phyloP scores from a whole-genome alignment of 2,888 invertebrate genomes.

The Linnaemya vulpina region DNA sequence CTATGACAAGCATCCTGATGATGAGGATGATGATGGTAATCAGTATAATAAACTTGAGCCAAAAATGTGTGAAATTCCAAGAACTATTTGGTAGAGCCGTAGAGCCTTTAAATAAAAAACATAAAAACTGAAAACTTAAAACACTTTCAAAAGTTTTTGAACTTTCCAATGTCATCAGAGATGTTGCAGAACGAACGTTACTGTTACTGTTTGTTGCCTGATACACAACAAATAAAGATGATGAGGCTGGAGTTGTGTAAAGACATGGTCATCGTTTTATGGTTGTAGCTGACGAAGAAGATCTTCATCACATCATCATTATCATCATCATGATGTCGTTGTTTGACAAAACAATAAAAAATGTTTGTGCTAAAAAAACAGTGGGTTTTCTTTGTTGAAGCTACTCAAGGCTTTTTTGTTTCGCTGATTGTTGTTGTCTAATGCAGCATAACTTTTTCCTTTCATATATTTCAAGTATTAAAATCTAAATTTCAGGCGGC shows the following conservation, averaged over 20 bases:
- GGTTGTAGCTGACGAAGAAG: conserved; percentile 1
- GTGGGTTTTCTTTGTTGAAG: conserved; percentile 34
- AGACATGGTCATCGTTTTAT: conserved; percentile 11
- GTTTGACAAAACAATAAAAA: conserved; percentile 10
- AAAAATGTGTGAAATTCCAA: conserved; percentile 70
- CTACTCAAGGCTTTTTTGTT: conserved; percentile 33
- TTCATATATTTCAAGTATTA: not conserved
- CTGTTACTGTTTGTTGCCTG: conserved; percentile 12
- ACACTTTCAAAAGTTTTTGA: conserved; percentile 56
- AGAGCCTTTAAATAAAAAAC: conserved; percentile 15
- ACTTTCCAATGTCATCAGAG: conserved; percentile 68
- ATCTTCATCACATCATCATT: not conserved
- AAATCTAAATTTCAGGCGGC: conserved; percentile 1
- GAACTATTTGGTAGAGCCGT: conserved; percentile 43
- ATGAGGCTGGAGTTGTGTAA: conserved; percentile 23
- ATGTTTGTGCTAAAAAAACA: too few species aligned
- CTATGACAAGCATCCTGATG: not conserved
- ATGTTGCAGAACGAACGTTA: not conserved
- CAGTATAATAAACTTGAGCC: conserved; percentile 57
- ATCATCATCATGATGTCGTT: not conserved
- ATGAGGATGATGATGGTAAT: conserved; percentile 24
- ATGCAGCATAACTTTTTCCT: conserved; percentile 17
- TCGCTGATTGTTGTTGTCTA: conserved; percentile 11
- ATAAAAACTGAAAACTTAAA: conserved; percentile 18
- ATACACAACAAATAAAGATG: conserved; percentile 1